phyloP scores from a whole-genome alignment of 2,797 vertebrate genomes.

The Macrochelys suwanniensis region DNA sequence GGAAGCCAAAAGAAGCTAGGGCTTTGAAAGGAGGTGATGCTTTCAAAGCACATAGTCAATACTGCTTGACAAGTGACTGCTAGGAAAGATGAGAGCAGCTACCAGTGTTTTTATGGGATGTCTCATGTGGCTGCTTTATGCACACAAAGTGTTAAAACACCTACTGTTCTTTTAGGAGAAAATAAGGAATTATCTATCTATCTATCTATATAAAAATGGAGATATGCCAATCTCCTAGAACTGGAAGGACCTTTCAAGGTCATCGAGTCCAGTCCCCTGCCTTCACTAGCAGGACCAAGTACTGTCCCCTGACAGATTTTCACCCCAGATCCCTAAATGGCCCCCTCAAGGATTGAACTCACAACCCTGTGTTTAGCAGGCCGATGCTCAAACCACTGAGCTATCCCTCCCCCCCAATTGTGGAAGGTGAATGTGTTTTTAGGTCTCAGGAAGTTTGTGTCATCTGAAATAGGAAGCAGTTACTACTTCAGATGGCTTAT shows the following conservation, averaged over 20 bases:
- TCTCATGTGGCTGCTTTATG: neutral
- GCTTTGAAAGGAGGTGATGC: neutral
- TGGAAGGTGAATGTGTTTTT: neutral
- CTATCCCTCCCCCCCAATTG: no score
- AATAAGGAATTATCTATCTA: neutral
- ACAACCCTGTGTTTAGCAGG: no score
- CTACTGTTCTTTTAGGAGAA: neutral
- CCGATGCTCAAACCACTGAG: no score
- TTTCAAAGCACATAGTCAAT: neutral
- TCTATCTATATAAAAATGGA: no score
- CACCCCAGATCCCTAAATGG: no score
- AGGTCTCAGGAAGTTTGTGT: neutral
- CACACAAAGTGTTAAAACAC: neutral
- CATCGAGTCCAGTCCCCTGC: no score
- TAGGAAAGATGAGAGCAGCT: neutral
- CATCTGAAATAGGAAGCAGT: neutral
- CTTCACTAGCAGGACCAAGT: no score
- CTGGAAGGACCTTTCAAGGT: no score
- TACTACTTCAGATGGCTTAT: neutral
- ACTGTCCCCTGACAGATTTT: no score
- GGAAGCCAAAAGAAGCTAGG: neutral
- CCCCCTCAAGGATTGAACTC: no score
- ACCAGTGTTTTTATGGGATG: rapidly evolving
- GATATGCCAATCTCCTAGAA: no score
- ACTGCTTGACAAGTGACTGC: neutral